Conservation (phyloP, 2,113 vertebrate species). For the Neopipo cinnamomea region DNA sequence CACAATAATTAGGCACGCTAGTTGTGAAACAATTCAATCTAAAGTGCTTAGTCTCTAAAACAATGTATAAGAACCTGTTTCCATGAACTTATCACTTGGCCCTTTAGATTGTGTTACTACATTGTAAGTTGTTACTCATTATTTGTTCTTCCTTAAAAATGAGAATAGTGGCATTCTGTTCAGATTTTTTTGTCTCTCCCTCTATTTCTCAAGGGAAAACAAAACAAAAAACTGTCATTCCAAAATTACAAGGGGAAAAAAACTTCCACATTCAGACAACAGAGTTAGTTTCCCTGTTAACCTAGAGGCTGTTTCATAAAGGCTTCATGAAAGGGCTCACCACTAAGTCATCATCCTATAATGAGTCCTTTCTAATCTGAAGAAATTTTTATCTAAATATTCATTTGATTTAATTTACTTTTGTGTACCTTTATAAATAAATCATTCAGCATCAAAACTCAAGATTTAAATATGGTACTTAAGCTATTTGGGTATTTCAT, state of each 20-base stretch:
- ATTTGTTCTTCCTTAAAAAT: constrained; percentile 5
- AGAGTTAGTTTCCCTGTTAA: background rate
- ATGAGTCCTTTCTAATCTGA: background rate
- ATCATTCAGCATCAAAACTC: background rate
- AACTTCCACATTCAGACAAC: background rate
- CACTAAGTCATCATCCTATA: background rate
- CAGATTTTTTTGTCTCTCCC: background rate
- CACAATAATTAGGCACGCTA: constrained; percentile 78
- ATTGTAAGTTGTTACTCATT: constrained; percentile 32
- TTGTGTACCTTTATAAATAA: background rate
- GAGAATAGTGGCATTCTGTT: background rate
- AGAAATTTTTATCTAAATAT: background rate
- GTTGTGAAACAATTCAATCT: constrained; percentile 74
- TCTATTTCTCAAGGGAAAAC: background rate
- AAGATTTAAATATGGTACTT: background rate
- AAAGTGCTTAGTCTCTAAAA: constrained; percentile 72
- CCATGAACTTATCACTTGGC: constrained; percentile 72
- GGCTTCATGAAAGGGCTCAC: background rate
- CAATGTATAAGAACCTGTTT: constrained; percentile 47
- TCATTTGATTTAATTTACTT: background rate
- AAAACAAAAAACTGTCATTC: background rate
- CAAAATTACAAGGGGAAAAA: background rate
- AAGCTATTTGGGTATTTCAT: background rate
- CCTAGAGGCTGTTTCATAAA: background rate
- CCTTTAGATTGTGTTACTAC: constrained; percentile 38